These are phyloP conservation scores for Peromyscus californicus DNA, from an alignment of 2,113 vertebrate genomes.

Conservation along the genomic window DNA sequence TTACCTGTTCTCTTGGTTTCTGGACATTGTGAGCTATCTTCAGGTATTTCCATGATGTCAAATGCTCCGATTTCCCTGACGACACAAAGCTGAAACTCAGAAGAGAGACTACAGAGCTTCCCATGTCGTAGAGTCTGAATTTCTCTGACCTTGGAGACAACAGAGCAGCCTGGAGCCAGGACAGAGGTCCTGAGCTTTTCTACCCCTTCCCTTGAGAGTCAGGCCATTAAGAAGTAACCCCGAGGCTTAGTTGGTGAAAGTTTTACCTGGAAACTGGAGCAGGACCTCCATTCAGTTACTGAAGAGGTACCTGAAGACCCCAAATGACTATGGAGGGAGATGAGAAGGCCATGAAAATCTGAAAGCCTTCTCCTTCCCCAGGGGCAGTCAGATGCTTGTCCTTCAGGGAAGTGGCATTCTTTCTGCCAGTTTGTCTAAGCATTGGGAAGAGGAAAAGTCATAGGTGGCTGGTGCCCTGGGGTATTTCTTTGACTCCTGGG, in stretches of 20 bases:
- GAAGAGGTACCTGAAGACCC: background rate
- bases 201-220: background rate
- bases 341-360: background rate
- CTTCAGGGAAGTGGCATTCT: too few species aligned
- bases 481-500: background rate
- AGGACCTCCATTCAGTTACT: background rate
- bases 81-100: background rate
- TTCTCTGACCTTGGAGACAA: too few species aligned
- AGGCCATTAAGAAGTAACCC: background rate
- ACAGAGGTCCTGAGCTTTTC: background rate
- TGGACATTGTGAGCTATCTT: conserved; percentile 23
- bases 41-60: background rate
- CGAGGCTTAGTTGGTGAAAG: too few species aligned
- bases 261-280: background rate
- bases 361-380: background rate
- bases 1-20: conserved; percentile 11
- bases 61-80: background rate
- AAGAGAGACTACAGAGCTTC: background rate
- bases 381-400: background rate
- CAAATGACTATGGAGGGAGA: background rate
- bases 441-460: background rate
- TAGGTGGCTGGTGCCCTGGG: background rate
- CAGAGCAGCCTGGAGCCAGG: background rate
- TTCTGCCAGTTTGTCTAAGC: background rate
- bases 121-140: background rate